Conservation (phyloP, 2,797 vertebrate species). For the Chloroceryle amazona region DNA sequence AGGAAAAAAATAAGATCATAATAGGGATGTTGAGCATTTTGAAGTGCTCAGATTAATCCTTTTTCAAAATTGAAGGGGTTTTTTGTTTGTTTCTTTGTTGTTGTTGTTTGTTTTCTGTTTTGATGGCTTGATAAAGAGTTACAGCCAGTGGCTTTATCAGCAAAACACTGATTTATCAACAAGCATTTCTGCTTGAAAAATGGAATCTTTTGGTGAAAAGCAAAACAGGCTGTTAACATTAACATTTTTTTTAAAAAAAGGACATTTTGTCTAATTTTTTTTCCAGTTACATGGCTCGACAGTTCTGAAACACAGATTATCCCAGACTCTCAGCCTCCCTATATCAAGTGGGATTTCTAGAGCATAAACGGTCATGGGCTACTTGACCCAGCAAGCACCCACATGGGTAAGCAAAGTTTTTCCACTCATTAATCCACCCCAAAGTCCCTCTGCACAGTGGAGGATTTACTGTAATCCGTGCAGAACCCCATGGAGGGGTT, state of each 20-base stretch:
- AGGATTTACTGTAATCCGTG: slow-evolving; percentile 4
- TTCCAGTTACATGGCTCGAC: neutral
- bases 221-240: neutral
- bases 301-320: neutral
- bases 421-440: neutral
- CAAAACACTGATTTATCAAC: neutral
- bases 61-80: neutral
- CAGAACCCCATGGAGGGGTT: neutral
- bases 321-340: neutral
- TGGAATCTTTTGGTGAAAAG: neutral
- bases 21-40: neutral
- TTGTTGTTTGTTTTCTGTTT: neutral
- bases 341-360: neutral
- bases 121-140: neutral
- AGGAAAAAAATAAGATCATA: neutral
- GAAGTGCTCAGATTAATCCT: neutral
- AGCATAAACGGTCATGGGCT: neutral
- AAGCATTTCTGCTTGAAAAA: neutral
- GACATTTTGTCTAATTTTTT: neutral
- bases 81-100: too few species aligned
- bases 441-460: neutral
- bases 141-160: neutral
- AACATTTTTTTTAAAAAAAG: neutral
- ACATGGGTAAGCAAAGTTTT: neutral
- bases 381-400: neutral